These are phyloP conservation scores for Urocolius indicus DNA, from an alignment of 2,113 vertebrate genomes.

Conservation along the genomic window DNA sequence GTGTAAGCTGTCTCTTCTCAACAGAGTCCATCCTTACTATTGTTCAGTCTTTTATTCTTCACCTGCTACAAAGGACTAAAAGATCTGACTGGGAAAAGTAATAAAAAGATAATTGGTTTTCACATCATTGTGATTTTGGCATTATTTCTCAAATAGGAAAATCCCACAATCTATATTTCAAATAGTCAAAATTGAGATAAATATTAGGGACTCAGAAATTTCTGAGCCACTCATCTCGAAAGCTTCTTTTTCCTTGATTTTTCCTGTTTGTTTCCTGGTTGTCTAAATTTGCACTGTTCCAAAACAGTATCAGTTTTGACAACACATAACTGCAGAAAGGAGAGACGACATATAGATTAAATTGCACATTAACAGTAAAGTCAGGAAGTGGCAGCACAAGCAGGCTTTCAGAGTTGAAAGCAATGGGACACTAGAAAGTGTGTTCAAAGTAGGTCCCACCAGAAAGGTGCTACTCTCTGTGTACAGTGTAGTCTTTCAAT, in stretches of 20 bases:
- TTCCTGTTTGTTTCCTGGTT: not conserved
- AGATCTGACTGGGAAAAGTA: not conserved
- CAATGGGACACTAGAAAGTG: not conserved
- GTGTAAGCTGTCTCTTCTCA: not conserved
- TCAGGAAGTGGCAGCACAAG: not conserved
- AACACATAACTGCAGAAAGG: not conserved
- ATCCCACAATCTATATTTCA: not conserved
- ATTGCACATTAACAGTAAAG: not conserved
- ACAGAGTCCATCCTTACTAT: not conserved
- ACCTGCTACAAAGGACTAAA: not conserved
- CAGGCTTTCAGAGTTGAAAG: not conserved
- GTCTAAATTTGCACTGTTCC: not conserved
- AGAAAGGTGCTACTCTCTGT: not conserved
- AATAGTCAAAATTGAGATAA: not conserved
- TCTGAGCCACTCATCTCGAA: not conserved
- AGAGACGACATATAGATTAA: fast-evolving
- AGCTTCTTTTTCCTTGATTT: not conserved
- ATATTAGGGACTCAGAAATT: not conserved
- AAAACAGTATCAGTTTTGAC: not conserved
- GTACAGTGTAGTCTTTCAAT: not conserved
- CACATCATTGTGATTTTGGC: not conserved
- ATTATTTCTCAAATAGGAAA: not conserved
- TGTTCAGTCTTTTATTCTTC: not conserved
- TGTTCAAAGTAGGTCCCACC: not conserved
- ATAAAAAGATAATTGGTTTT: not conserved